Percentiles rank a stretch among this genome's conserved stretches.
phyloP scores from a whole-genome alignment of 2,888 invertebrate species.

The Nomada ferruginata region DNA sequence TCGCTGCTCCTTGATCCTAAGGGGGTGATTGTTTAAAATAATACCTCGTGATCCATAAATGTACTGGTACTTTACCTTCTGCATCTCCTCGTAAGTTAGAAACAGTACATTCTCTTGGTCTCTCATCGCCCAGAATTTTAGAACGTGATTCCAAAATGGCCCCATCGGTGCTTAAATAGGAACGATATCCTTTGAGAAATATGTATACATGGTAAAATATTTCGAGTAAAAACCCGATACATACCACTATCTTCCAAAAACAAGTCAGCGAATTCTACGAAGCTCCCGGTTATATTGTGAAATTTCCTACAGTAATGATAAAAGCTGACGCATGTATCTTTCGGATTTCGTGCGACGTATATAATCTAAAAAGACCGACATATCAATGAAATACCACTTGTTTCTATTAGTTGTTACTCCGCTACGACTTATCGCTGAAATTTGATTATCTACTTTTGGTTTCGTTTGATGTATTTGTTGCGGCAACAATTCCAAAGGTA shows the following conservation, averaged over 20 bases:
- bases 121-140: conserved; percentile 84
- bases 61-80: conserved; percentile 78
- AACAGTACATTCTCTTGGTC: conserved; percentile 86
- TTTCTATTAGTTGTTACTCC: not conserved
- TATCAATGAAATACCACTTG: not conserved
- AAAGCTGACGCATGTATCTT: conserved; percentile 95
- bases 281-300: conserved; percentile 87
- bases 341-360: conserved; percentile 95
- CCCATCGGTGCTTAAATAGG: conserved; percentile 76
- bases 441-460: conserved; percentile 87
- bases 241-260: conserved; percentile 89
- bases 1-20: conserved; percentile 88
- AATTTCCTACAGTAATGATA: conserved; percentile 92
- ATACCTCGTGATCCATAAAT: not conserved
- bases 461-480: conserved; percentile 85
- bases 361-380: conserved; percentile 87
- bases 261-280: conserved; percentile 91
- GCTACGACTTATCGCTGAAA: not conserved
- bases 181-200: not conserved
- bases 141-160: conserved; percentile 82
- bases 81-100: conserved; percentile 87
- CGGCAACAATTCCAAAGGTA: conserved; percentile 90
- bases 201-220: not conserved
- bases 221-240: conserved; percentile 26
- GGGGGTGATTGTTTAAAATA: conserved; percentile 13